These are phyloP conservation scores for Scaptomyza graminum DNA, from an alignment of 1,140 invertebrate species.

Conservation along the genomic window DNA sequence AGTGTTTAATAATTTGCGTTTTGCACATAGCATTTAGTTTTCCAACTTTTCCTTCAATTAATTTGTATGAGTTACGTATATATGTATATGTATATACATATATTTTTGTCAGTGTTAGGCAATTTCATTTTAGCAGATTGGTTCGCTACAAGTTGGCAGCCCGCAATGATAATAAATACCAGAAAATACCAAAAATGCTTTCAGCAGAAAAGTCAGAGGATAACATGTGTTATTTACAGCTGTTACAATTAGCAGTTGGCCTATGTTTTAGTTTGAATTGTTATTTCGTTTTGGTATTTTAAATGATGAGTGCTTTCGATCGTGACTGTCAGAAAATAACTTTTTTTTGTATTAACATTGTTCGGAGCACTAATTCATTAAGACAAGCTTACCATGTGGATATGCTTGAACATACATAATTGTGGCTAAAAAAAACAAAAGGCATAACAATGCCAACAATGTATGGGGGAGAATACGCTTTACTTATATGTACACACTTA, in stretches of 20 bases:
- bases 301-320: background rate
- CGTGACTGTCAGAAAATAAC: background rate
- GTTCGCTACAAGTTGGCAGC: conserved; percentile 37
- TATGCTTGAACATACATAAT: background rate
- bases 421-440: conserved; percentile 7
- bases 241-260: conserved; percentile 15
- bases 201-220: conserved; percentile 7
- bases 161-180: conserved; percentile 15
- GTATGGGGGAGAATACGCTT: conserved; percentile 11
- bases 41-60: conserved; percentile 67
- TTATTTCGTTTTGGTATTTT: background rate
- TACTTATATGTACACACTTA: background rate
- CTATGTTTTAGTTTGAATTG: conserved; percentile 14
- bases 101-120: conserved; percentile 29
- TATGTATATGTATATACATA: conserved; percentile 38
- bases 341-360: too few species aligned
- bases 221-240: conserved; percentile 16
- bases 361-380: background rate
- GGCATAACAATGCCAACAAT: conserved; percentile 1
- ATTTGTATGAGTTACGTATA: conserved; percentile 60
- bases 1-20: conserved; percentile 22
- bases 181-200: conserved; percentile 1
- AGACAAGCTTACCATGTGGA: background rate
- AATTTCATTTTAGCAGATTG: conserved; percentile 34
- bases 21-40: conserved; percentile 36